A percentile compares a stretch with the other conserved stretches of the same genome.
Conservation (phyloP, 2,888 invertebrate species). For the Silvanus unidentatus region DNA sequence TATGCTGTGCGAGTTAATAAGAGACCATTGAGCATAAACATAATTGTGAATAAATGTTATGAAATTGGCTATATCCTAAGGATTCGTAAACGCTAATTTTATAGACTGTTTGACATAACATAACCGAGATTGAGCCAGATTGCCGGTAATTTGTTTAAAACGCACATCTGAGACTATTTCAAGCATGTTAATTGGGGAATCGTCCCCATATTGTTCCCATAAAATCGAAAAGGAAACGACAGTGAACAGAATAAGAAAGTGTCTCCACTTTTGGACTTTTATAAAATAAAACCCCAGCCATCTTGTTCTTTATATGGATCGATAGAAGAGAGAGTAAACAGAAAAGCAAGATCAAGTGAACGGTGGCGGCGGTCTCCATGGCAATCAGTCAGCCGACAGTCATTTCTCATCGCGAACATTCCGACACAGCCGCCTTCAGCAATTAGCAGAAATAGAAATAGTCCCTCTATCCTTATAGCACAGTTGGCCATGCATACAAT, state of each 20-base stretch:
- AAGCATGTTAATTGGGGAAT: too few relatives aligned
- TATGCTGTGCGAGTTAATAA: conserved; percentile 15
- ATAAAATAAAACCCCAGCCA: conserved; percentile 21
- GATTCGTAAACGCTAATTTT: too few relatives aligned
- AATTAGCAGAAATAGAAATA: conserved; percentile 48
- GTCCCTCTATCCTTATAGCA: conserved; percentile 26
- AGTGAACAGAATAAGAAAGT: too few relatives aligned
- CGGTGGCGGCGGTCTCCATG: conserved; percentile 42
- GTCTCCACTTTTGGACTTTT: too few relatives aligned
- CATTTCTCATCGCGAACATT: conserved; percentile 44
- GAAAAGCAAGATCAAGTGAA: conserved; percentile 28
- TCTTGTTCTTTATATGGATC: conserved; percentile 30
- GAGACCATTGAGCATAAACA: conserved; percentile 12
- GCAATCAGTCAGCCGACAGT: conserved; percentile 44
- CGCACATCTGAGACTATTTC: too few relatives aligned
- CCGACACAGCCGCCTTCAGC: conserved; percentile 43
- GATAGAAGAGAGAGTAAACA: conserved; percentile 26
- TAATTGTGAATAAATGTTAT: conserved; percentile 14
- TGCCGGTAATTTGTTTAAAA: too few relatives aligned
- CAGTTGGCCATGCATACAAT: conserved; percentile 20
- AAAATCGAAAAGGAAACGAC: too few relatives aligned
- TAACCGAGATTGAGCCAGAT: too few relatives aligned
- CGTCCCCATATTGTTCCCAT: too few relatives aligned
- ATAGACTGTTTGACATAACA: too few relatives aligned
- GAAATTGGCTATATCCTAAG: conserved; percentile 13